Conservation (phyloP, 64 coral and sea anemone species). For the Montipora sp. region DNA sequence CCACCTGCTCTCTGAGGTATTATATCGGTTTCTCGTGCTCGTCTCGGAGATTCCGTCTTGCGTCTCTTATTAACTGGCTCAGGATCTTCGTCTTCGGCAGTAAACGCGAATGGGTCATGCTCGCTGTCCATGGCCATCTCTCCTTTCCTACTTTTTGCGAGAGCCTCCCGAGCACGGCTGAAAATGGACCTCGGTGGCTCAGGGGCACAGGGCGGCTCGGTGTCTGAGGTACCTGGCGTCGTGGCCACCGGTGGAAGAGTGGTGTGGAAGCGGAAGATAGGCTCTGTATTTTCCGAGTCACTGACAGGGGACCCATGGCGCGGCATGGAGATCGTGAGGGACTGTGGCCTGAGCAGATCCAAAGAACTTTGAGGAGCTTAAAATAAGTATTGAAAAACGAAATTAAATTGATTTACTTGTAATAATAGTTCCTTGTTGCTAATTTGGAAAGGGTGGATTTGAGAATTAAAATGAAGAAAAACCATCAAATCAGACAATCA, state of each 20-base stretch:
- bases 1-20: neutral
- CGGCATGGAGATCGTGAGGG: slow-evolving; percentile 57
- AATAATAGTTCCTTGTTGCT: too few relatives aligned
- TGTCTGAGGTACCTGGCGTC: neutral
- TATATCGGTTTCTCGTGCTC: neutral
- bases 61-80: slow-evolving; percentile 24
- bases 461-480: too few relatives aligned
- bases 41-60: slow-evolving; percentile 1
- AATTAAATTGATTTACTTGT: too few relatives aligned
- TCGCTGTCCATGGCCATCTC: slow-evolving; percentile 1
- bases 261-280: slow-evolving; percentile 7
- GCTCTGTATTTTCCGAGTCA: slow-evolving; percentile 37
- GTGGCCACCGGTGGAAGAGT: slow-evolving; percentile 1
- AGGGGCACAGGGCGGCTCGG: neutral
- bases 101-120: slow-evolving; percentile 58
- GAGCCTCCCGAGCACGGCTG: slow-evolving; percentile 30
- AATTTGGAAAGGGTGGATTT: too few relatives aligned
- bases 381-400: neutral
- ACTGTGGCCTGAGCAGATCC: slow-evolving; percentile 27
- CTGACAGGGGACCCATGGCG: slow-evolving; percentile 37
- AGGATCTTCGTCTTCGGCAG: slow-evolving; percentile 41
- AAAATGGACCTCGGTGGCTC: slow-evolving; percentile 28
- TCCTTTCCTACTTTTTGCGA: slow-evolving; percentile 5
- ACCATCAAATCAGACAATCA: too few relatives aligned
- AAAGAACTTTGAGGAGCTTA: slow-evolving; percentile 4